Percentiles rank a stretch among this genome's conserved stretches.
These are phyloP conservation scores for Puffinus mauretanicus DNA, from an alignment of 2,113 vertebrate genomes.

Conservation along the genomic window DNA sequence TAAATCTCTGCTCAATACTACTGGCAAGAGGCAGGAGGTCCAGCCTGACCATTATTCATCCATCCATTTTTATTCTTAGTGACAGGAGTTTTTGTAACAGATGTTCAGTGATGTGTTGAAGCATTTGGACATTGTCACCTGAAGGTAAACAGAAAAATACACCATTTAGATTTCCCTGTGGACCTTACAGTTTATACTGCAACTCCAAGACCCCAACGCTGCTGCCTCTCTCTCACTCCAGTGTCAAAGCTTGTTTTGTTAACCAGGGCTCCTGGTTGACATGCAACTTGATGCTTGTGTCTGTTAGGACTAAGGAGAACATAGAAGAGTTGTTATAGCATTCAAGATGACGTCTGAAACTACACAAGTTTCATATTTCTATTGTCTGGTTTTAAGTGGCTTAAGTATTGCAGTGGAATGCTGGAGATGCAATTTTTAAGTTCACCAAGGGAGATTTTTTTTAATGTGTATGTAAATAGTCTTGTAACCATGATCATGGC, in stretches of 20 bases:
- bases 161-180: slow-evolving; percentile 54
- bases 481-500: background rate
- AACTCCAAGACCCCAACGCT: background rate
- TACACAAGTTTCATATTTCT: background rate
- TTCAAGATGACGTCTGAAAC: background rate
- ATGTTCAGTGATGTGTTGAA: slow-evolving; percentile 4
- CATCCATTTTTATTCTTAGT: slow-evolving; percentile 35
- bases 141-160: slow-evolving; percentile 61
- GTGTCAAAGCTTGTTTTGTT: slow-evolving; percentile 37
- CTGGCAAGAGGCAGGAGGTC: slow-evolving; percentile 38
- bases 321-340: background rate
- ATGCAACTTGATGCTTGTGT: slow-evolving; percentile 1
- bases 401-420: background rate
- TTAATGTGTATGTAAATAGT: background rate
- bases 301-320: background rate
- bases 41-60: slow-evolving; percentile 6
- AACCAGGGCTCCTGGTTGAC: background rate
- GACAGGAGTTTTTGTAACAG: slow-evolving; percentile 42
- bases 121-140: slow-evolving; percentile 49
- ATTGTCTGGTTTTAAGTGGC: background rate
- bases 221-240: background rate
- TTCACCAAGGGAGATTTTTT: background rate
- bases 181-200: slow-evolving; percentile 11
- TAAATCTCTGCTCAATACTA: background rate
- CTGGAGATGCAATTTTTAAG: background rate